These are phyloP conservation scores for Eudemis profundana DNA, from an alignment of 2,888 invertebrate genomes.

Conservation along the genomic window DNA sequence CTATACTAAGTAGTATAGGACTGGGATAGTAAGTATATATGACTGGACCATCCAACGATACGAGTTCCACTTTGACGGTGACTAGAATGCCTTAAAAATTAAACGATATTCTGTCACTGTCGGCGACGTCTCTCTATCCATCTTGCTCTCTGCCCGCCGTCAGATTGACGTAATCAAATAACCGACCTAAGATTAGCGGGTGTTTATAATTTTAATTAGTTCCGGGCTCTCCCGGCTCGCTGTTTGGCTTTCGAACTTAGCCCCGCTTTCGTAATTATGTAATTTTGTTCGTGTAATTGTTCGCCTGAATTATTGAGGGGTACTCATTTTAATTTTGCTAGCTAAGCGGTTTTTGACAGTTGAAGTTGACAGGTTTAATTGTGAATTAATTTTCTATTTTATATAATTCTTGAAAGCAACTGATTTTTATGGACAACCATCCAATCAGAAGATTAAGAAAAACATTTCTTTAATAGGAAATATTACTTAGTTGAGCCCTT, in stretches of 20 bases:
- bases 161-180: slow-evolving; percentile 55
- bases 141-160: slow-evolving; percentile 39
- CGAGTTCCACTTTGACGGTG: too few relatives aligned
- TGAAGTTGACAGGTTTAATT: slow-evolving; percentile 34
- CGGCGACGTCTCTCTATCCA: slow-evolving; percentile 4
- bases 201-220: slow-evolving; percentile 66
- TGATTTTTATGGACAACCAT: too few relatives aligned
- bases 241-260: slow-evolving; percentile 37
- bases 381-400: too few relatives aligned
- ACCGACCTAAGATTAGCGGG: slow-evolving; percentile 54
- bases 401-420: too few relatives aligned
- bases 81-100: not conserved
- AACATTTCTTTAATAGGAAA: too few relatives aligned
- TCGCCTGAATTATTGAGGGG: slow-evolving; percentile 34
- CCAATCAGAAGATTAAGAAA: too few relatives aligned
- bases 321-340: slow-evolving; percentile 19
- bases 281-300: slow-evolving; percentile 31
- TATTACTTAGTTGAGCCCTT: too few relatives aligned
- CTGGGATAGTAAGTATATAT: too few relatives aligned
- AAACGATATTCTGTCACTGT: not conserved
- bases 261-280: slow-evolving; percentile 18
- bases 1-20: too few relatives aligned
- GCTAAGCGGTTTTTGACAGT: slow-evolving; percentile 24
- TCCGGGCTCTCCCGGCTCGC: slow-evolving; percentile 38
- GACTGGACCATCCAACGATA: too few relatives aligned